Percentiles rank a stretch among this genome's conserved stretches.
Conservation (phyloP, 2,797 vertebrate genomes). For the Gymnodraco acuticeps region DNA sequence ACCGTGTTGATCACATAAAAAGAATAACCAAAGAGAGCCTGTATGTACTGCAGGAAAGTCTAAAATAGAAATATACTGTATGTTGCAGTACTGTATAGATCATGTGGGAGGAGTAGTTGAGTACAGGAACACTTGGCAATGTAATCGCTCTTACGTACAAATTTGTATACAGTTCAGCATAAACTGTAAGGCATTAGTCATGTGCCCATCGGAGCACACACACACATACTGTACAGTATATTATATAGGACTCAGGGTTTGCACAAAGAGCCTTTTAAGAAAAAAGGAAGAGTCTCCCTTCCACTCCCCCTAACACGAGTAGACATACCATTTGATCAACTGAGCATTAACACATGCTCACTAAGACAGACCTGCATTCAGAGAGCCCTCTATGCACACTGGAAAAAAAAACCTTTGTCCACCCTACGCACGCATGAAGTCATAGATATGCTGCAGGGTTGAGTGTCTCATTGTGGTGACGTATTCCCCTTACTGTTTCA, state of each 20-base stretch:
- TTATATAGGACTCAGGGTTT: constrained; percentile 17
- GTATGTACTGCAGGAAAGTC: constrained; percentile 6
- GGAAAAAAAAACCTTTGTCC: constrained; percentile 37
- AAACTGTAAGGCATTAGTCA: constrained; percentile 19
- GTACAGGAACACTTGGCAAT: constrained; percentile 33
- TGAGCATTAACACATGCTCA: constrained; percentile 52
- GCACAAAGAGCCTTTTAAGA: constrained; percentile 33
- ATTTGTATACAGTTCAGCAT: constrained; percentile 28
- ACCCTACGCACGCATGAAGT: constrained; percentile 52
- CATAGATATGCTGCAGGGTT: constrained; percentile 27
- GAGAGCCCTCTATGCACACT: constrained; percentile 36
- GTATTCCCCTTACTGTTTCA: constrained; percentile 35
- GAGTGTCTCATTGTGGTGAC: constrained; percentile 51
- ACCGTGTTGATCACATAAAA: constrained; percentile 9
- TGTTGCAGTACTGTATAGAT: constrained; percentile 38
- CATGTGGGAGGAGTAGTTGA: constrained; percentile 51
- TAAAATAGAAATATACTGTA: constrained; percentile 7
- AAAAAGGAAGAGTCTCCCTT: constrained; percentile 10
- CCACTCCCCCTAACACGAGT: background rate
- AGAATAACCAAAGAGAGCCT: constrained; percentile 3
- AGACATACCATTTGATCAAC: constrained; percentile 18
- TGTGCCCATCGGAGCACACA: constrained; percentile 40
- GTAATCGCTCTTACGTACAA: constrained; percentile 57
- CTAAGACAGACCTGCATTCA: constrained; percentile 10
- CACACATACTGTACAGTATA: constrained; percentile 29